Base-by-base conservation (phyloP, 2,113 vertebrate species). In the Deroptyus accipitrinus region DNA sequence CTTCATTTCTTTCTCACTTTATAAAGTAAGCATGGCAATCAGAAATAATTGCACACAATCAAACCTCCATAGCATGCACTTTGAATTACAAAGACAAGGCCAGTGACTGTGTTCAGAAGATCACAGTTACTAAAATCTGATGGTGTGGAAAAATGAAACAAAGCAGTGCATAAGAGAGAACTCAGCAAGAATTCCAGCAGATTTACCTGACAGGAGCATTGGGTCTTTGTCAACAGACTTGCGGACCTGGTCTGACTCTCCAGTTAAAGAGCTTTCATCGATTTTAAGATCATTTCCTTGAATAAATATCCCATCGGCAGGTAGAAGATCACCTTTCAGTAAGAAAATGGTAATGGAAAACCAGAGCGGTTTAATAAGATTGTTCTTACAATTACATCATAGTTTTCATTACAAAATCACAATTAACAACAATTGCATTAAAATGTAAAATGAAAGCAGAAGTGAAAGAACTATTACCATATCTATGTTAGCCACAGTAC, bases 241-340 rank as follows among this genome's bases (percentile, higher is more conserved):
- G 96, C 98, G 99, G 95, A 99, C 99, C 63, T 99, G 99, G 97
- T 99, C 99, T 7, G 99, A 99, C 96, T 99, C 99, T 83, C 99
- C 99, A 0, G 99, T 99, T 97, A 99, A 97, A 73, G 99, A 99
- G 95, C 99, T 99, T 96, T 99, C 99, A 20, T 99, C 99, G 30
- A 99, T 99, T 97, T 99, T 99, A 90, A 99, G 97, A 95, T 99
- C 99, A 41, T 99, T 99, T 92, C 99, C 99, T 97, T 99, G 99
- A 96, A 99, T 99, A 97, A 99, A 98, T 83, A 99, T 96, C 88
- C 99, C 99, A 67, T 99, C 99, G 0, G 99, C 96, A 84, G 99
- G 99, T 48, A 99, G 99, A 24, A 99, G 99, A 97, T 99, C 99
- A 95, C 99, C 99, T 99, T 94, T 64, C 16, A 59, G 63, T 39